A percentile compares a stretch with the other conserved stretches of the same genome.
Evolutionary conservation across 2,797 vertebrate genomes (phyloP).

Genomic region (Eulemur rubriventer): DNA sequence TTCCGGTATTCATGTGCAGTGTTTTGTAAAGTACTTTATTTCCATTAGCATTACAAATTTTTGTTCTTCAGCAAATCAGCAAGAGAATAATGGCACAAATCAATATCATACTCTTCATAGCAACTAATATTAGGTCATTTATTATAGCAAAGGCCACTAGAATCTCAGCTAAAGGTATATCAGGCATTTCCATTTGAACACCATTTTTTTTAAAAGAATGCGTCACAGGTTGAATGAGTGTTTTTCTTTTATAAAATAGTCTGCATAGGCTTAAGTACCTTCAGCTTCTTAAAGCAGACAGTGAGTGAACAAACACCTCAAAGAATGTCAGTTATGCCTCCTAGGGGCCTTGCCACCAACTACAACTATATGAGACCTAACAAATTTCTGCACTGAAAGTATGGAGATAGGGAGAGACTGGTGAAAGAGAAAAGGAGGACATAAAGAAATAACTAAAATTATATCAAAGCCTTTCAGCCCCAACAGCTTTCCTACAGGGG

Average conservation of each 20-base stretch:
- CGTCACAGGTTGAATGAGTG: slow-evolving; percentile 1
- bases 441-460: neutral
- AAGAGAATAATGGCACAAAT: slow-evolving; percentile 80
- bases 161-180: slow-evolving; percentile 43
- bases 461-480: neutral
- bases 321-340: slow-evolving; percentile 3
- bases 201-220: slow-evolving; percentile 19
- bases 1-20: slow-evolving; percentile 57
- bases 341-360: slow-evolving; percentile 7
- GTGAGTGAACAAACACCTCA: neutral
- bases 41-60: slow-evolving; percentile 80
- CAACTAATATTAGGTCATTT: slow-evolving; percentile 75
- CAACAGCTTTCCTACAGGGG: neutral
- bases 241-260: slow-evolving; percentile 39
- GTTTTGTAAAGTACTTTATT: slow-evolving; percentile 79
- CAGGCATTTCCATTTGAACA: slow-evolving; percentile 64
- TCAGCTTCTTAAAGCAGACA: neutral
- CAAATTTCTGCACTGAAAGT: neutral
- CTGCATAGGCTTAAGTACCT: neutral
- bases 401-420: neutral
- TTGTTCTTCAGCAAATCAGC: slow-evolving; percentile 81
- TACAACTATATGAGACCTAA: neutral
- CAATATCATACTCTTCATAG: slow-evolving; percentile 75
- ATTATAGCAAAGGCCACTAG: slow-evolving; percentile 60
- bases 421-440: neutral